Evolutionary conservation across 2,797 vertebrate genomes (phyloP).

Genomic region (Sebastiscus albofasciatus): DNA sequence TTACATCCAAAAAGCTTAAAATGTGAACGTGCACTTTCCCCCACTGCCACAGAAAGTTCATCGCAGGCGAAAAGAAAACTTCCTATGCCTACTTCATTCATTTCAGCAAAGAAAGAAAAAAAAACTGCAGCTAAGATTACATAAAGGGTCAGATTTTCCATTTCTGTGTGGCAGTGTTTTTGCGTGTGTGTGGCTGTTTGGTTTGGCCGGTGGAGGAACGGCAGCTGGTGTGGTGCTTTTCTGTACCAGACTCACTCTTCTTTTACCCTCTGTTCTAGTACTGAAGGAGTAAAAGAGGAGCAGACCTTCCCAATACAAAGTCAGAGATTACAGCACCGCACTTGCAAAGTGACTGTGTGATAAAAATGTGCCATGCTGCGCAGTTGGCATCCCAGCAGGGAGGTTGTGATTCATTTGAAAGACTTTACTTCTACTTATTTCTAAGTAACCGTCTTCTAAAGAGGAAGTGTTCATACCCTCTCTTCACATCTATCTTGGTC

Average conservation of each 20-base stretch:
- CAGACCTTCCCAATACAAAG: not conserved
- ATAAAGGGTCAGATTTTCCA: constrained; percentile 71
- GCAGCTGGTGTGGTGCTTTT: constrained; percentile 61
- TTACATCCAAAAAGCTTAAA: not conserved
- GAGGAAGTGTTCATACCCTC: not conserved
- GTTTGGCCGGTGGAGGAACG: constrained; percentile 67
- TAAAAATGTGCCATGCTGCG: not conserved
- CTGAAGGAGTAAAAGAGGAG: constrained; percentile 9
- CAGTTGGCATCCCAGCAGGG: not conserved
- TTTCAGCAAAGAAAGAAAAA: constrained; percentile 23
- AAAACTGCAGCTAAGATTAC: constrained; percentile 55
- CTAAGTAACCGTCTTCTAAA: not conserved
- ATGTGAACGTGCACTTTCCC: not conserved
- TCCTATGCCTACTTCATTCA: constrained; percentile 44
- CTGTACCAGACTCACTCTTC: constrained; percentile 37
- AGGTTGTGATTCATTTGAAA: constrained; percentile 5
- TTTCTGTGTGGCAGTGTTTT: constrained; percentile 61
- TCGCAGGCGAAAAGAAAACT: constrained; percentile 3
- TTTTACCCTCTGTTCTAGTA: constrained; percentile 3
- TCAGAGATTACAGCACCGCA: not conserved
- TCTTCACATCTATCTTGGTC: constrained; percentile 5
- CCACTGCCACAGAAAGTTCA: not conserved
- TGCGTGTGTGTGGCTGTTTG: constrained; percentile 71
- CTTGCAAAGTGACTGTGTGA: not conserved
- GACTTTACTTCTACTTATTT: not conserved